Evolutionary conservation across 2,888 invertebrate species (phyloP).

Genomic region (Catocala fraxini): DNA sequence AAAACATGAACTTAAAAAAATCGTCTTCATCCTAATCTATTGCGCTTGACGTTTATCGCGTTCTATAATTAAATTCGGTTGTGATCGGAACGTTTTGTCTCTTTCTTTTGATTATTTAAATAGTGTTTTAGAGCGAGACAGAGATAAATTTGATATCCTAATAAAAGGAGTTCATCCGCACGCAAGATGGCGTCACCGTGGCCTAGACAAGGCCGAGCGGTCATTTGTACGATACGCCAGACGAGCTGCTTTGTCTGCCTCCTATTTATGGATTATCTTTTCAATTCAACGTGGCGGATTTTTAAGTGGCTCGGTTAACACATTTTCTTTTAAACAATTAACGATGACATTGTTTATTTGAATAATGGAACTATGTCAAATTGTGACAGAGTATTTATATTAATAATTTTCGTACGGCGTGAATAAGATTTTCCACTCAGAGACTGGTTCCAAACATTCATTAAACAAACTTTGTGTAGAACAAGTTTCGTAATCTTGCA

Average conservation of each 20-base stretch:
- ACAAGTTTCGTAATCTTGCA: constrained; percentile 44
- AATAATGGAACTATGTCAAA: no score
- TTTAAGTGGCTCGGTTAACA: constrained; percentile 34
- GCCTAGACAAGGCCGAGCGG: constrained; percentile 87
- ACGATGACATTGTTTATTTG: background rate
- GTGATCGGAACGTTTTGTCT: constrained; percentile 55
- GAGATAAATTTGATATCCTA: constrained; percentile 71
- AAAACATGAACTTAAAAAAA: constrained; percentile 40
- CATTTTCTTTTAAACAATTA: constrained; percentile 18
- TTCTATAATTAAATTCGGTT: constrained; percentile 65
- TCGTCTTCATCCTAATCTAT: constrained; percentile 34
- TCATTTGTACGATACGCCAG: constrained; percentile 83
- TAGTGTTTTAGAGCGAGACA: constrained; percentile 65
- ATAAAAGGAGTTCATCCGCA: constrained; percentile 80
- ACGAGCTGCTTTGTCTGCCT: constrained; percentile 75
- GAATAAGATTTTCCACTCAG: constrained; percentile 37
- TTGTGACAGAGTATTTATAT: no score
- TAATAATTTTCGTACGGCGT: constrained; percentile 29
- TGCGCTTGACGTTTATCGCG: constrained; percentile 52
- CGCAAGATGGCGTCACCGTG: constrained; percentile 85
- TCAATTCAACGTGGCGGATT: constrained; percentile 58
- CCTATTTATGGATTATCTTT: constrained; percentile 60
- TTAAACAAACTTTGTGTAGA: constrained; percentile 27
- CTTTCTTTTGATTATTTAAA: constrained; percentile 50
- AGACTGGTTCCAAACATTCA: constrained; percentile 29